Percentiles rank a stretch among this genome's conserved stretches.
Conservation (phyloP, 2,113 vertebrate species). For the Chiloscyllium plagiosum region DNA sequence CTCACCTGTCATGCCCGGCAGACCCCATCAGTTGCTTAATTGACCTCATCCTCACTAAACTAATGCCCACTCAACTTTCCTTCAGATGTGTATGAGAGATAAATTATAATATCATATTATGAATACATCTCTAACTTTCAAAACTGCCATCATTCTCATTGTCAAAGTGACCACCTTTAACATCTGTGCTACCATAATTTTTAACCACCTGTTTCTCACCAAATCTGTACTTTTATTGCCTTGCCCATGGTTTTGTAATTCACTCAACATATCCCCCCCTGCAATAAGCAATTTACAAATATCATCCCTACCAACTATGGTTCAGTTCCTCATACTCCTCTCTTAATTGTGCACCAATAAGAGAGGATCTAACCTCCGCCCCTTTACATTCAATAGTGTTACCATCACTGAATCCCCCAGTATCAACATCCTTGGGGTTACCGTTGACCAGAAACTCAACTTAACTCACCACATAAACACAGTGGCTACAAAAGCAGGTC, state of each 20-base stretch:
- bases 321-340: neutral
- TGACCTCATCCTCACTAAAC: neutral
- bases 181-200: neutral
- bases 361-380: no score
- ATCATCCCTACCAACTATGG: neutral
- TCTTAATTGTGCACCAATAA: neutral
- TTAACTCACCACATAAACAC: no score
- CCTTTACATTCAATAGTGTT: no score
- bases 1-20: neutral
- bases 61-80: neutral
- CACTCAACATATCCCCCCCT: neutral
- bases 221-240: neutral
- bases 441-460: no score
- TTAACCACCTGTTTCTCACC: neutral
- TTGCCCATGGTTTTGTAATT: neutral
- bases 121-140: neutral
- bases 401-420: no score
- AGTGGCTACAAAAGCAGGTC: no score
- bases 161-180: neutral
- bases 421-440: no score
- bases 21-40: neutral
- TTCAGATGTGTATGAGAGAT: neutral
- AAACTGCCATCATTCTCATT: neutral
- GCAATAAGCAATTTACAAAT: neutral
- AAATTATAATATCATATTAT: neutral